A percentile compares a stretch with the other conserved stretches of the same genome.
These are phyloP conservation scores for Jacana jacana DNA, from an alignment of 2,113 vertebrate genomes.

Conservation along the genomic window DNA sequence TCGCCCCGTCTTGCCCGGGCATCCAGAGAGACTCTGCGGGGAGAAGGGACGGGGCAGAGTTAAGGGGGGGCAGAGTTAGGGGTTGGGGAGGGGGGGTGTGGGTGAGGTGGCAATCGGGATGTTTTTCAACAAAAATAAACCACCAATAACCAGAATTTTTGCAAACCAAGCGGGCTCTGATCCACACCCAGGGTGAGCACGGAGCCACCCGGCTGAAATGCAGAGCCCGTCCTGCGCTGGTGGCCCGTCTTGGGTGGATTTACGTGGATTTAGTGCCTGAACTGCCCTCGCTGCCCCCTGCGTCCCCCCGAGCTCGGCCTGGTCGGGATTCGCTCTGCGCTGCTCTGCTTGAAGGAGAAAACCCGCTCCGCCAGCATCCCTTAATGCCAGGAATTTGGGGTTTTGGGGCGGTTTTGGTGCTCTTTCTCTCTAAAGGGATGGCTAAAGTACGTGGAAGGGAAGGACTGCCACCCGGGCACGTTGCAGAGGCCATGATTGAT, in stretches of 20 bases:
- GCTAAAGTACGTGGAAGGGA: neutral
- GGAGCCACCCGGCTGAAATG: too few relatives aligned
- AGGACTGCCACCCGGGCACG: neutral
- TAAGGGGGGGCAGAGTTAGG: neutral
- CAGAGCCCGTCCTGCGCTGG: too few relatives aligned
- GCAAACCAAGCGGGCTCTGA: neutral
- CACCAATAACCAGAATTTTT: neutral
- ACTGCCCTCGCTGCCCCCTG: neutral
- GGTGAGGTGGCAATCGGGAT: rapidly evolving
- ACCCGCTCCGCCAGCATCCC: neutral
- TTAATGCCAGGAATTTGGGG: neutral
- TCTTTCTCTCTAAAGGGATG: neutral
- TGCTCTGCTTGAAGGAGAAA: neutral
- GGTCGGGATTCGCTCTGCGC: too few relatives aligned
- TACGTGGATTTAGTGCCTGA: rapidly evolving
- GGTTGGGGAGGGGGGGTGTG: too few relatives aligned
- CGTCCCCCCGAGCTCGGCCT: neutral
- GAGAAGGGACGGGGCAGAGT: neutral
- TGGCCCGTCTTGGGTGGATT: too few relatives aligned
- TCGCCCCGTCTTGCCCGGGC: constrained; percentile 91
- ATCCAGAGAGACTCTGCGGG: constrained; percentile 90
- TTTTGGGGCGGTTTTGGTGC: too few relatives aligned
- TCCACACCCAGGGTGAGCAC: rapidly evolving
- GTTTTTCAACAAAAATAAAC: neutral
- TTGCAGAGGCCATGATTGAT: neutral